Conservation (phyloP, 2,888 invertebrate species). For the Sabatieria punctata region DNA sequence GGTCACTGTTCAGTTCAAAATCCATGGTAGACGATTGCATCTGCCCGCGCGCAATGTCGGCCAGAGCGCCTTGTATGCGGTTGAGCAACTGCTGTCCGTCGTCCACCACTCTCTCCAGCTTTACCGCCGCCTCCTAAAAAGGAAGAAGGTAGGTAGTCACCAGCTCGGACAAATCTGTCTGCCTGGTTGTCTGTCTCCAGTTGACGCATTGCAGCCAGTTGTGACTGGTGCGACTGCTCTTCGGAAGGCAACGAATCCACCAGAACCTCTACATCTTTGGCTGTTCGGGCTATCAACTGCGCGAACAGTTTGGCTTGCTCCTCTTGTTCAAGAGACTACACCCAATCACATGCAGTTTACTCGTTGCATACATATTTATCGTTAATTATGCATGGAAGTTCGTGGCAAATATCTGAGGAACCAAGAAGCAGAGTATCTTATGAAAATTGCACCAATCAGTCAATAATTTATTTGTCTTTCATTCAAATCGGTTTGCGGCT, state of each 20-base stretch:
- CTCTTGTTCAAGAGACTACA: constrained; percentile 24
- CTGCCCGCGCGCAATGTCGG: constrained; percentile 79
- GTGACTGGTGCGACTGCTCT: constrained; percentile 63
- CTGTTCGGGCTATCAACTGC: constrained; percentile 77
- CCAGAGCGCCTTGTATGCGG: constrained; percentile 71
- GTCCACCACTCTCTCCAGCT: constrained; percentile 61
- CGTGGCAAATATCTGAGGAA: no score
- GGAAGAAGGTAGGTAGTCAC: neutral
- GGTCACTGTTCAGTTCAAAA: no score
- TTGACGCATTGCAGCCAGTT: no score
- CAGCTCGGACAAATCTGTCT: no score
- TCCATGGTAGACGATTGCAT: constrained; percentile 36
- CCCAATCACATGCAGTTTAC: constrained; percentile 1
- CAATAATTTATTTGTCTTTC: no score
- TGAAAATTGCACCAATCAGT: no score
- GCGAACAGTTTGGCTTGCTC: constrained; percentile 74
- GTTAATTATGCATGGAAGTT: no score
- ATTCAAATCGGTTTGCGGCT: no score
- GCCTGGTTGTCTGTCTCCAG: constrained; percentile 2
- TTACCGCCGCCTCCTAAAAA: constrained; percentile 61
- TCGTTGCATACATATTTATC: neutral
- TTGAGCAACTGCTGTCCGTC: constrained; percentile 68
- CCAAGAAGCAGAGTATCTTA: no score
- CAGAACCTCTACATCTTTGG: constrained; percentile 89
- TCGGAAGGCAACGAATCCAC: constrained; percentile 90